Evolutionary conservation across 1,140 invertebrate genomes (phyloP), one percentile per base, ranked within the genome.

Genomic region (Hyposmocoma kahamanoa): DNA sequence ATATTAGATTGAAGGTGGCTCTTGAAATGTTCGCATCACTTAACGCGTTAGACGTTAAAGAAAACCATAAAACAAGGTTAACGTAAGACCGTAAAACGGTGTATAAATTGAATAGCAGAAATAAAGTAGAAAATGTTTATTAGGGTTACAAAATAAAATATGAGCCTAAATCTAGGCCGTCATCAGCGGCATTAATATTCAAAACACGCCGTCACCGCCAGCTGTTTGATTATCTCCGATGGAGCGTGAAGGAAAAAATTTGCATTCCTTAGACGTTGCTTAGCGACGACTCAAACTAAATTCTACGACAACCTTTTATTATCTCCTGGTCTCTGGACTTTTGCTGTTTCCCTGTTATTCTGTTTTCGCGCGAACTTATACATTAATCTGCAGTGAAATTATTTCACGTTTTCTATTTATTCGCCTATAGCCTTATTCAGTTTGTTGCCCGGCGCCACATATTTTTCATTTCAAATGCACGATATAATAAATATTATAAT

Each of bases 151-250:
- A 36, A 36, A 36, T 13, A 36, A 36, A 13, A 36, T 17, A 36
- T 17, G 15, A 6, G n/a, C 13, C 19, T 10, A 43, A 24, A 43
- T 43, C 24, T 28, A 30, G 48, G 39, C 50, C 42, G 48, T 43
- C 50, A 53, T 56, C 43, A 54, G 41, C 39, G 22, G 20, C 48
- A 57, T 71, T 63, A 67, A 58, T 71, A 71, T 68, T 66, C 68
- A 65, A 63, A 63, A 59, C 68, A 59, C 52, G 56, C 42, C 46
- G 46, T 34, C 49, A 36, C 50, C 55, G 53, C 48, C 63, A 51
- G 67, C 67, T 64, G 57, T 59, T 63, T 68, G 64, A 71, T 67
- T 67, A 65, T 64, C 62, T 65, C 53, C 62, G 53, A 54, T 62
- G 56, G 56, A 59, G 54, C 58, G 51, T 18, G 47, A 58, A 44